Conservation (phyloP, 2,888 invertebrate species). For the Trissolcus japonicus region DNA sequence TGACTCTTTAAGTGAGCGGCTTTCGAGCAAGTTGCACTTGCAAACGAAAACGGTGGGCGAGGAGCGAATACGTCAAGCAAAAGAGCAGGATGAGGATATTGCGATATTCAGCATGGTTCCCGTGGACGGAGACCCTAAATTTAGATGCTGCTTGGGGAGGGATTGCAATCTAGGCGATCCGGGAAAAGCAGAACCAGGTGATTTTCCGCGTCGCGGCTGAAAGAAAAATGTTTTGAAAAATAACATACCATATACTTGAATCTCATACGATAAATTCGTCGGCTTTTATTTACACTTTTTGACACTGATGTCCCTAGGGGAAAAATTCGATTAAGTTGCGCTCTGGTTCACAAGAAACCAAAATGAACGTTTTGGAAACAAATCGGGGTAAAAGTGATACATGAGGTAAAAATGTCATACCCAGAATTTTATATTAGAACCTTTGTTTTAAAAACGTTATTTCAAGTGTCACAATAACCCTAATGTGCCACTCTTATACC, state of each 20-base stretch:
- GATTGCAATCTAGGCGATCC: constrained; percentile 88
- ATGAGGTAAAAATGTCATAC: too few species aligned
- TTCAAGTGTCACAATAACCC: too few species aligned
- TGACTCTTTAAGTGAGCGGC: constrained; percentile 87
- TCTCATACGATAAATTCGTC: not conserved
- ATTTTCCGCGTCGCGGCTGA: constrained; percentile 49
- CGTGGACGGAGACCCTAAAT: constrained; percentile 84
- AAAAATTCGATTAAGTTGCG: too few species aligned
- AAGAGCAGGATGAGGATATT: constrained; percentile 91
- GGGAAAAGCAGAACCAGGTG: constrained; percentile 88
- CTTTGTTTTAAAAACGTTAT: too few species aligned
- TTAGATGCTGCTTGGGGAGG: constrained; percentile 86
- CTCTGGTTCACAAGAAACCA: too few species aligned
- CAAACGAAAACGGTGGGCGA: constrained; percentile 89
- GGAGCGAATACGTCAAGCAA: constrained; percentile 86
- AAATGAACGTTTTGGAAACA: too few species aligned
- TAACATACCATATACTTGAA: not conserved
- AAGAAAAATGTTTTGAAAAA: constrained; percentile 8
- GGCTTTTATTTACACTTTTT: too few species aligned
- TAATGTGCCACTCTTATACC: too few species aligned
- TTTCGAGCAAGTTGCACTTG: constrained; percentile 82
- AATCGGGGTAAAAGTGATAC: too few species aligned
- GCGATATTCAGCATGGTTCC: constrained; percentile 91
- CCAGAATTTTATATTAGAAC: too few species aligned
- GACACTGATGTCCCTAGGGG: too few species aligned